These are phyloP conservation scores for Umimayanthus chanpuru DNA, from an alignment of 92 coral and sea anemone genomes.

Conservation along the genomic window DNA sequence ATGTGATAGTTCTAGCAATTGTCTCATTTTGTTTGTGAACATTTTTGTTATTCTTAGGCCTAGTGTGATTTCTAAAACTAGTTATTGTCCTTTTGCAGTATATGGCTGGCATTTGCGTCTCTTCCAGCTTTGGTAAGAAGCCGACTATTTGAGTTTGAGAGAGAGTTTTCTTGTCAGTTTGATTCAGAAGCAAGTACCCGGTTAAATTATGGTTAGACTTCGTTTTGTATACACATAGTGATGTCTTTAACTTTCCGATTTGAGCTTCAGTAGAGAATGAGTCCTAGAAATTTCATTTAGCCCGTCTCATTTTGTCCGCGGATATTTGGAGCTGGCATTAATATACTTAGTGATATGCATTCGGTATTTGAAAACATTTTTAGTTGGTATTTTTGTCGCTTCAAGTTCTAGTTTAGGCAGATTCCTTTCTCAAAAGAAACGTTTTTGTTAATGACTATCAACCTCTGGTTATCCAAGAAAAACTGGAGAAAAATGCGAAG, in stretches of 20 bases:
- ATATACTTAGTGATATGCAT: background rate
- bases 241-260: background rate
- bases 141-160: background rate
- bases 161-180: background rate
- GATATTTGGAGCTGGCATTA: background rate
- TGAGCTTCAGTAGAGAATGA: background rate
- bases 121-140: background rate
- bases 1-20: background rate
- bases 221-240: background rate
- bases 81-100: slow-evolving; percentile 8
- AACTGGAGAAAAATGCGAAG: background rate
- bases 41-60: background rate
- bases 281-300: too few relatives aligned
- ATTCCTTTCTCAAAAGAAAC: background rate
- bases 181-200: background rate
- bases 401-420: background rate
- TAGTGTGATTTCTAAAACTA: background rate
- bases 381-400: background rate
- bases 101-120: background rate
- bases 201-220: background rate
- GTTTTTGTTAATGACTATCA: too few relatives aligned
- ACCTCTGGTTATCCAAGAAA: background rate
- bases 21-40: background rate
- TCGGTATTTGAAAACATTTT: background rate
- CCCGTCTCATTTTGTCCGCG: background rate